Base-by-base conservation (phyloP, 2,797 vertebrate species). In the Crocidura indochinensis region DNA sequence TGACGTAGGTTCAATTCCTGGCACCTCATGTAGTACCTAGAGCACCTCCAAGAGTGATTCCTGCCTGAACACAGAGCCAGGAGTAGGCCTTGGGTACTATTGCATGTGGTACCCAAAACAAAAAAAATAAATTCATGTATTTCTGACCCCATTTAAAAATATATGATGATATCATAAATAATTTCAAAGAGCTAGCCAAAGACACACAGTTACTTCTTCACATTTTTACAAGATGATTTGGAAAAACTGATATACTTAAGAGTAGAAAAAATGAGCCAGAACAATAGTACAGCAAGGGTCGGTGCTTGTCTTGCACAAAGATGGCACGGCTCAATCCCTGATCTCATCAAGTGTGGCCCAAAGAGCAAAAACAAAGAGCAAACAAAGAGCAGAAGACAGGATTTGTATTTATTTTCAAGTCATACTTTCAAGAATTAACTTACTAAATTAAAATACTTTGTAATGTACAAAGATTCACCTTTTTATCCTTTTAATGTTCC, bases 81-180 rank as follows among this genome's bases (percentile, higher is more conserved):
- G 56, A 20, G 56, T 60, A 17, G 51, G 11, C 53, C 53, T 56
- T 56, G 53, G 53, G 51, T 15, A 14, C 38, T 15, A 14, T 56
- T 14, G 53, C 53, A 56, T 14, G 12, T 56, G 14, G 14, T 56
- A 17, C 53, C 53, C 53, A 56, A 17, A 56, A 56, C 53, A 56
- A 56, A 56, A 56, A 17, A 56, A 56, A 56, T 56, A 92, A 93
- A 92, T 87, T 81, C 87, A n/a, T 72, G 68, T n/a, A 84, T 91
- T 88, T 87, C 72, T 88, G 53, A 46, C n/a, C 51, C 62, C 77
- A 65, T 90, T 71, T 90, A 93, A 93, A 94, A 96, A 92, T 93
- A 91, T 91, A 91, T 76, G 68, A 77, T 51, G 46, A 73, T n/a
- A 92, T 77, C 27, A 92, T 82, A 87, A 95, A 81, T 91, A 80